Base-by-base conservation (phyloP, 2,113 vertebrate genomes). In the Labeo catla region DNA sequence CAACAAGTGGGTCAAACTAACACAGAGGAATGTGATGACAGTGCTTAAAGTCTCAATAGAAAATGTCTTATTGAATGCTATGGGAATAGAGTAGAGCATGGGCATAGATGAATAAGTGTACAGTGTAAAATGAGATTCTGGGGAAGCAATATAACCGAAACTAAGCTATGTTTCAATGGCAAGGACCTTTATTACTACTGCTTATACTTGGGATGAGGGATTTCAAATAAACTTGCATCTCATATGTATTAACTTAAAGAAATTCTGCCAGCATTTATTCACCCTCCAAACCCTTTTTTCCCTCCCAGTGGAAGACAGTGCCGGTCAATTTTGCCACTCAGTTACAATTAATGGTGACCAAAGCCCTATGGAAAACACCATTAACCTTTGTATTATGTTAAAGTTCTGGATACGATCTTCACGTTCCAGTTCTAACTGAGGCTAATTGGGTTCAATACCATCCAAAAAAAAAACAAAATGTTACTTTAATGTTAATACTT, bases 1-100 rank as follows among this genome's bases (percentile, higher is more conserved):
- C 83, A 87, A 88, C 70, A 92, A 91, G 86, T 86, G 76, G 59
- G 59, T 90, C 68, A 43, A 88, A 89, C 90, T 90, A 80, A 81
- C 76, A 65, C 9, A 3, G 28, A 70, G 63, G 80, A 82, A 82
- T 82, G 63, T 21, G 63, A 82, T 52, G 45, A 70, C 19, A 6
- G 2, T 63, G 77, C 47, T 28, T 43, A 66, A 65, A 65, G 15
- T 23, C 19, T 39, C 76, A 78, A 23, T 59, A 19, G 9, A 80
- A 61, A 61, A 79, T 61, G 43, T 13, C 45, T 74, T 34, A 76
- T 45, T 65, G 59, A 63, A 81, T 65, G 4, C n/a, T 65, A 6
- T 19, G 23, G 4, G 50, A 76, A 36, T 28, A 23, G 28, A 36
- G 28, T 16, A 34, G 23, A 4, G 4, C 76, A 19, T 23, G 57